These are phyloP conservation scores for Laodelphax striatellus DNA, from an alignment of 1,140 invertebrate genomes.

Conservation along the genomic window DNA sequence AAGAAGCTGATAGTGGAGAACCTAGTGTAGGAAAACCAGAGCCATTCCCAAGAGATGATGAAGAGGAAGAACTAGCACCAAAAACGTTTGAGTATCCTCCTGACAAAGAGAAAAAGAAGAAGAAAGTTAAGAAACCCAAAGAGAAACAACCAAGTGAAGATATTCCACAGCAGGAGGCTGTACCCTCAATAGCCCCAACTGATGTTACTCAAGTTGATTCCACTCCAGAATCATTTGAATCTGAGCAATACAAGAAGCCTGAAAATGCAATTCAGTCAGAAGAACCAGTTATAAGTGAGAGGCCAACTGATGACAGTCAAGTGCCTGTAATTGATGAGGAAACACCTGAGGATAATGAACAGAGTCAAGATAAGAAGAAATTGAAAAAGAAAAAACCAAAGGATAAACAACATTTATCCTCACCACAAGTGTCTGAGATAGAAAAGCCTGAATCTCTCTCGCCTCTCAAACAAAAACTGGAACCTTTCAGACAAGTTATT, in stretches of 20 bases:
- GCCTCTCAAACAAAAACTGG: background rate
- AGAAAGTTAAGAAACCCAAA: conserved; percentile 8
- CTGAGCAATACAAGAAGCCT: background rate
- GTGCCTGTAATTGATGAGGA: conserved; percentile 22
- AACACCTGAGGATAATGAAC: conserved; percentile 30
- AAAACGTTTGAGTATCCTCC: conserved; percentile 9
- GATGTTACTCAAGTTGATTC: background rate
- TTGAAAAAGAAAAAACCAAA: conserved; percentile 18
- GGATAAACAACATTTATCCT: background rate
- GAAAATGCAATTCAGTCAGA: too few species aligned
- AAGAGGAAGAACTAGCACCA: conserved; percentile 15
- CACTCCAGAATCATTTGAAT: background rate
- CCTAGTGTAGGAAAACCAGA: conserved; percentile 14
- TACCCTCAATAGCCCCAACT: background rate
- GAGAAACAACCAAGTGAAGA: background rate
- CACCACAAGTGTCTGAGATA: background rate
- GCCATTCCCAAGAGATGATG: conserved; percentile 12
- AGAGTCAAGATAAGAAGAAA: conserved; percentile 25
- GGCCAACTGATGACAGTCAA: conserved; percentile 7
- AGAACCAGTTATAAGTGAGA: background rate
- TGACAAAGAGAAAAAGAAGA: conserved; percentile 7
- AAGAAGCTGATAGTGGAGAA: conserved; percentile 12
- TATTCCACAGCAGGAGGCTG: background rate
- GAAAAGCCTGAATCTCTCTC: background rate
- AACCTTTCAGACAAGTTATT: conserved; percentile 15